Conservation (phyloP, 2,888 invertebrate species). For the Clivina fossor region DNA sequence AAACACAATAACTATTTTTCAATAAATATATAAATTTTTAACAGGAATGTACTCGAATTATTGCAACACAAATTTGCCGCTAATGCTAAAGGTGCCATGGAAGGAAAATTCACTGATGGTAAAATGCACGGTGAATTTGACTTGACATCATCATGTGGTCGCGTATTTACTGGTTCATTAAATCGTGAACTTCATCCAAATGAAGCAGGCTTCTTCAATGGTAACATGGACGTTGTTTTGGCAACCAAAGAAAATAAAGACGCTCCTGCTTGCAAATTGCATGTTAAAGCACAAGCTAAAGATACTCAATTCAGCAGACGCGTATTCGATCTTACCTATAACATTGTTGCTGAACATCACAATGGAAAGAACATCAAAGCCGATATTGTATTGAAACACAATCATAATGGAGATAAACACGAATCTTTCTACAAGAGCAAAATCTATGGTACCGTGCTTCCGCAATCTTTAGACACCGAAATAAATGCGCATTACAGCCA, state of each 20-base stretch:
- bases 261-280: constrained; percentile 52
- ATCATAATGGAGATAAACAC: constrained; percentile 47
- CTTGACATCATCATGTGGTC: constrained; percentile 56
- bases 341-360: constrained; percentile 53
- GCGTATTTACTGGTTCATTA: constrained; percentile 52
- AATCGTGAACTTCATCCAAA: constrained; percentile 47
- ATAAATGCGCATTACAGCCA: constrained; percentile 42
- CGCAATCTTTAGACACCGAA: constrained; percentile 47
- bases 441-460: constrained; percentile 49
- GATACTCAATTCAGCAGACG: constrained; percentile 52
- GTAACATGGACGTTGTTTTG: constrained; percentile 45
- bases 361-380: constrained; percentile 55
- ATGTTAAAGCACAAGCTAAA: constrained; percentile 48
- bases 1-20: constrained; percentile 8
- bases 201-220: no score
- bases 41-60: constrained; percentile 56
- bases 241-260: constrained; percentile 53
- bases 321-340: constrained; percentile 51
- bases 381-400: constrained; percentile 50
- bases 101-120: constrained; percentile 54
- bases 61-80: constrained; percentile 54
- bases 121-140: constrained; percentile 54
- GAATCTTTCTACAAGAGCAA: constrained; percentile 43
- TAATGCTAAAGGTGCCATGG: constrained; percentile 54
- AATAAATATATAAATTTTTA: constrained; percentile 11